These are phyloP conservation scores for Caprella mutica DNA, from an alignment of 2,888 invertebrate species.

Conservation along the genomic window DNA sequence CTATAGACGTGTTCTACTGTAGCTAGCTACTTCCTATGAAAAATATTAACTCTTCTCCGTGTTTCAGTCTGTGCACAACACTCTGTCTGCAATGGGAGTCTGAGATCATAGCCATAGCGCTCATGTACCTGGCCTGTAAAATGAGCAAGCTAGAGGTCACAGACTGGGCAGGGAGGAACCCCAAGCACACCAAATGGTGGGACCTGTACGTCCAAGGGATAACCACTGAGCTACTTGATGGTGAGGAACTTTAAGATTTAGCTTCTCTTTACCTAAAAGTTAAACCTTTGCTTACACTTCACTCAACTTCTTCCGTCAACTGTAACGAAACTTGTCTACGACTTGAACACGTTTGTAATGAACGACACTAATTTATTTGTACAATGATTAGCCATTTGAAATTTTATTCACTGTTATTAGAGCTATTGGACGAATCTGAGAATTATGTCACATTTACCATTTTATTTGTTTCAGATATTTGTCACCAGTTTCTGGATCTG, in stretches of 20 bases:
- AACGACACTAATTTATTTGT: too few relatives aligned
- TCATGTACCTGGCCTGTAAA: conserved; percentile 93
- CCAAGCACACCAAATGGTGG: conserved; percentile 86
- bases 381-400: too few relatives aligned
- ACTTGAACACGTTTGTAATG: neutral
- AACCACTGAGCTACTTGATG: conserved; percentile 81
- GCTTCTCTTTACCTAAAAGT: too few relatives aligned
- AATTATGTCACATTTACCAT: too few relatives aligned
- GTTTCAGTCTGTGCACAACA: conserved; percentile 78
- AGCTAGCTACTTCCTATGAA: too few relatives aligned
- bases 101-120: conserved; percentile 91
- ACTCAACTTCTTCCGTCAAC: too few relatives aligned
- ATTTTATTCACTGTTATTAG: too few relatives aligned
- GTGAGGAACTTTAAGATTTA: conserved; percentile 38
- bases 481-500: conserved; percentile 81
- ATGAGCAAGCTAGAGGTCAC: conserved; percentile 87
- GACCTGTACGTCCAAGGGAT: conserved; percentile 94
- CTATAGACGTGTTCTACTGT: too few relatives aligned
- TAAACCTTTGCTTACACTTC: too few relatives aligned
- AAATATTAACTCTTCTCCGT: too few relatives aligned
- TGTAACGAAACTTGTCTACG: neutral
- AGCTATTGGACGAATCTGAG: too few relatives aligned
- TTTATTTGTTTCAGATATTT: conserved; percentile 61
- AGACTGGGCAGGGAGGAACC: conserved; percentile 73
- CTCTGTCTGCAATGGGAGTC: conserved; percentile 97